A percentile compares a stretch with the other conserved stretches of the same genome.
Conservation (phyloP, 2,797 vertebrate species). For the Hylomyscus alleni region DNA sequence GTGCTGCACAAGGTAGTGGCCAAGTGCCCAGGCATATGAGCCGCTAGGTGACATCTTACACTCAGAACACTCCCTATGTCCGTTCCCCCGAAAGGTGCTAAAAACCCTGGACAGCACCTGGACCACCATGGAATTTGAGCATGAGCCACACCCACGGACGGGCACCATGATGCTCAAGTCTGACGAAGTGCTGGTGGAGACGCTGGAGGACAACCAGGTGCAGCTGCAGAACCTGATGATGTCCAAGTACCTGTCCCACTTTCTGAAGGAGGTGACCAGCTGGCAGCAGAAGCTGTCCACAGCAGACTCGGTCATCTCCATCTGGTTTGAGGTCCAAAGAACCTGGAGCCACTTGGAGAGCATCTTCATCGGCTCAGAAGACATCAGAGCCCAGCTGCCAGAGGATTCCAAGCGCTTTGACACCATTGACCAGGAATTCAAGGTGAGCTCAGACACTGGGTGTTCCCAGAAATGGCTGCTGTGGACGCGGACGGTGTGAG, state of each 20-base stretch:
- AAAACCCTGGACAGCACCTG: slow-evolving; percentile 87
- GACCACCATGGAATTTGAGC: slow-evolving; percentile 85
- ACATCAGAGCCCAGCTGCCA: slow-evolving; percentile 88
- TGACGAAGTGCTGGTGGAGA: slow-evolving; percentile 87
- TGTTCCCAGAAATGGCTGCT: accelerated
- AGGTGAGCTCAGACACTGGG: slow-evolving; percentile 55
- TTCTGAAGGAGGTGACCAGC: slow-evolving; percentile 87
- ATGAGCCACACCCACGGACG: slow-evolving; percentile 85
- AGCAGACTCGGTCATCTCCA: slow-evolving; percentile 85
- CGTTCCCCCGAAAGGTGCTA: slow-evolving; percentile 82
- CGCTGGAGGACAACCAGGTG: slow-evolving; percentile 89
- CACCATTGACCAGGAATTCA: slow-evolving; percentile 86
- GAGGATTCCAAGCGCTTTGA: slow-evolving; percentile 87
- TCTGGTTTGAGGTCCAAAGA: slow-evolving; percentile 90
- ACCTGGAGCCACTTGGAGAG: slow-evolving; percentile 90
- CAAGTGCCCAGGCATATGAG: too few relatives aligned
- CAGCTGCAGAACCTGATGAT: slow-evolving; percentile 90
- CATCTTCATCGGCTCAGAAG: slow-evolving; percentile 89
- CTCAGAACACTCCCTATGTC: accelerated
- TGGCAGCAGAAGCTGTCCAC: slow-evolving; percentile 90
- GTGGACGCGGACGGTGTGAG: accelerated
- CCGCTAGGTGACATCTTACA: too few relatives aligned
- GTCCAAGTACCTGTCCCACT: slow-evolving; percentile 89
- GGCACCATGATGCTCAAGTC: slow-evolving; percentile 86
- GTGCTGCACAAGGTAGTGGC: neutral